A percentile compares a stretch with the other conserved stretches of the same genome.
phyloP scores from a whole-genome alignment of 2,113 vertebrate genomes.

The Rhombomys opimus region DNA sequence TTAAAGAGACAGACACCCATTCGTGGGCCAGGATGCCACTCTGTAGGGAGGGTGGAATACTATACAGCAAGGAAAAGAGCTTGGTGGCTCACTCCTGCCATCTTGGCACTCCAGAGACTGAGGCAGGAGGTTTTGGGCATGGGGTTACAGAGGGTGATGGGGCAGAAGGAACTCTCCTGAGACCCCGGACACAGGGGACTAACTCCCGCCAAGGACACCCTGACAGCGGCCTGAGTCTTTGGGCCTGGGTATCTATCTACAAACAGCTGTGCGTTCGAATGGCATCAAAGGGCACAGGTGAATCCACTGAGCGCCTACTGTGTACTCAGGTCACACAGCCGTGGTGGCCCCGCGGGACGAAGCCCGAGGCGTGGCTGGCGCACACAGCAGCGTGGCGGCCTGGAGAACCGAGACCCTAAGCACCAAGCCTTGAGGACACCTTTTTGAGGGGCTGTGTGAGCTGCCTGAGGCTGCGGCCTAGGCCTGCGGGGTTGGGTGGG shows the following conservation, averaged over 20 bases:
- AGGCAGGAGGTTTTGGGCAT: background rate
- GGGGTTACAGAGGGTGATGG: background rate
- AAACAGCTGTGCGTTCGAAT: too few species aligned
- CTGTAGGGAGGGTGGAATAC: accelerated
- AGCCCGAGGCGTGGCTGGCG: background rate
- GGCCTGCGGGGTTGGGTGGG: background rate
- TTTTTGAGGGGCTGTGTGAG: background rate
- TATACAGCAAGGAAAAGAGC: background rate
- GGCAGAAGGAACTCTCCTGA: too few species aligned
- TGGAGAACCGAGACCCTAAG: background rate
- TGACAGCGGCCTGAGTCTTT: too few species aligned
- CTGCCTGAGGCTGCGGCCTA: background rate
- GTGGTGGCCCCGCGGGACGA: background rate
- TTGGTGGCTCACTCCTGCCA: too few species aligned
- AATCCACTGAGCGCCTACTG: background rate
- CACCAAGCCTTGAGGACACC: background rate
- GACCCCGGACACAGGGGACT: background rate
- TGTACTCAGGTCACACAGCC: background rate
- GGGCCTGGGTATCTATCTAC: background rate
- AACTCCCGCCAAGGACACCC: too few species aligned
- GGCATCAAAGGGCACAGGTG: too few species aligned
- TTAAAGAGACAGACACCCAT: background rate
- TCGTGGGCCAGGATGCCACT: background rate
- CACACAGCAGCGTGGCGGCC: background rate
- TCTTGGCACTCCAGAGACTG: background rate